phyloP scores from a whole-genome alignment of 2,888 invertebrate genomes.

The Melikaiella ostensackeni region DNA sequence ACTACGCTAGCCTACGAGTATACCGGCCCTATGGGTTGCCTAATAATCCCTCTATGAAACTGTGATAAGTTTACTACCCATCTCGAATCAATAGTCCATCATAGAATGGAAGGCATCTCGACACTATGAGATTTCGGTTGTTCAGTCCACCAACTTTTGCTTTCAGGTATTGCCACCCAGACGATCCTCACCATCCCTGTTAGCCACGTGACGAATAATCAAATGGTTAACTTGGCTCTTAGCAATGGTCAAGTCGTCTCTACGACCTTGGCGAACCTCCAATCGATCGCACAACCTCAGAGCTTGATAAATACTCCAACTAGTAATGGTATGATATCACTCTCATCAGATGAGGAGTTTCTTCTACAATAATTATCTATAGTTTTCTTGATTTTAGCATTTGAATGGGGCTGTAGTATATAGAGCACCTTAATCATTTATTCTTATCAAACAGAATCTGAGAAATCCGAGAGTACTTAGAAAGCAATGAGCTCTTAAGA shows the following conservation, averaged over 20 bases:
- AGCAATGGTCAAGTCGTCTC: conserved; percentile 92
- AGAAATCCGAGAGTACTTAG: too few relatives aligned
- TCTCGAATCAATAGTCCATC: conserved; percentile 35
- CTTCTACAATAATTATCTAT: too few relatives aligned
- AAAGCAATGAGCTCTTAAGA: too few relatives aligned
- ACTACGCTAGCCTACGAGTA: conserved; percentile 75
- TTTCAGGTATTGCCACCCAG: conserved; percentile 93
- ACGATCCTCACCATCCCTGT: conserved; percentile 97
- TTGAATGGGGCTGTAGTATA: too few relatives aligned
- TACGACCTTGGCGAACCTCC: conserved; percentile 88
- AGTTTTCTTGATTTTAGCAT: too few relatives aligned
- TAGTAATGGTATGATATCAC: conserved; percentile 74
- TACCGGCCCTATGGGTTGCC: conserved; percentile 76
- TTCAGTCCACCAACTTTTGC: conserved; percentile 43
- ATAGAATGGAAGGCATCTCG: conserved; percentile 21
- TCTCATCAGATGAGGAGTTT: neutral
- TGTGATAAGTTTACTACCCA: conserved; percentile 73
- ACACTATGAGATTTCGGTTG: neutral
- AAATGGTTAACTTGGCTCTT: conserved; percentile 88
- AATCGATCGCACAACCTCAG: conserved; percentile 87
- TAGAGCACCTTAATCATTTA: too few relatives aligned
- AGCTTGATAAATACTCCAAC: conserved; percentile 80
- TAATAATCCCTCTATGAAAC: conserved; percentile 76
- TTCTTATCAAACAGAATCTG: too few relatives aligned
- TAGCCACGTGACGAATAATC: conserved; percentile 88